Percentiles rank a stretch among this genome's conserved stretches.
Conservation (phyloP, 2,797 vertebrate species). For the Sandelia bainsii region DNA sequence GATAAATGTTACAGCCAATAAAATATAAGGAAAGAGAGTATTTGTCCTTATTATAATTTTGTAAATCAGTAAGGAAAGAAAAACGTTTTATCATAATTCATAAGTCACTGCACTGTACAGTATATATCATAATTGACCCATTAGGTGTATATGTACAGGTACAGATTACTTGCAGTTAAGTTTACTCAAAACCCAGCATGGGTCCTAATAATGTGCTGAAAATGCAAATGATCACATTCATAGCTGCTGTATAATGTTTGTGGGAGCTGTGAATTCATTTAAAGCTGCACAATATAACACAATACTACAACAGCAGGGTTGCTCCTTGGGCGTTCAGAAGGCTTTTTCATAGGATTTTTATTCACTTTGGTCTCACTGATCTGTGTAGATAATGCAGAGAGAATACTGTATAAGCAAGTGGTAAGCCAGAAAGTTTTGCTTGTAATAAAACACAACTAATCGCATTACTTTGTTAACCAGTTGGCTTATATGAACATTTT, state of each 20-base stretch:
- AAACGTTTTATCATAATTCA: not conserved
- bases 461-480: not conserved
- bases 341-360: not conserved
- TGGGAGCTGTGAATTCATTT: not conserved
- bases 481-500: not conserved
- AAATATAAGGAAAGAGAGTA: not conserved
- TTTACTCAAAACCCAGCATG: not conserved
- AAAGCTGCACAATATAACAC: not conserved
- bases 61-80: not conserved
- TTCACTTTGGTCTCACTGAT: not conserved
- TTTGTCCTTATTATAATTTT: not conserved
- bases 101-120: not conserved
- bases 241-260: not conserved
- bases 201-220: not conserved
- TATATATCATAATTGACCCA: not conserved
- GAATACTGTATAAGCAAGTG: not conserved
- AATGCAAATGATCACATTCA: not conserved
- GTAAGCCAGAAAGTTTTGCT: not conserved
- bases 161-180: not conserved
- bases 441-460: not conserved
- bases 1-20: not conserved
- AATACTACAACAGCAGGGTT: not conserved
- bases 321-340: not conserved
- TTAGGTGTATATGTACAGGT: not conserved
- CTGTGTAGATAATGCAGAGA: not conserved